Evolutionary conservation across 2,888 invertebrate species (phyloP).

Genomic region (Stegophylla sp.): DNA sequence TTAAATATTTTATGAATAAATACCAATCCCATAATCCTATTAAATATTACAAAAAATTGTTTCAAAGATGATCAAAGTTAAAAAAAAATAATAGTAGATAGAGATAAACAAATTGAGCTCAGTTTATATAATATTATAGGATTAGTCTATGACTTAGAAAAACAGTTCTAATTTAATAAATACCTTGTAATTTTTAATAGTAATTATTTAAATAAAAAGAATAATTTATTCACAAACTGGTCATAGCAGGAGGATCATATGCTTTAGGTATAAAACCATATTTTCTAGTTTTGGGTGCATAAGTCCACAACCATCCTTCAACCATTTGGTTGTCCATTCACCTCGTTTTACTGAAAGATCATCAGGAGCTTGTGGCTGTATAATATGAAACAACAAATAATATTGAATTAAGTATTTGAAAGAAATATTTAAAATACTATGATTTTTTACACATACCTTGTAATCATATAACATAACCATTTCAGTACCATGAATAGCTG

Average conservation of each 20-base stretch:
- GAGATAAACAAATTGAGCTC: neutral
- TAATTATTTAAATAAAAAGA: neutral
- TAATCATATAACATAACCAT: slow-evolving; percentile 94
- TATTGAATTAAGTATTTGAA: slow-evolving; percentile 17
- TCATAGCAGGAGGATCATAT: slow-evolving; percentile 92
- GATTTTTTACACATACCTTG: slow-evolving; percentile 69
- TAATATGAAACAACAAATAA: neutral
- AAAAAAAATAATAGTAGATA: slow-evolving; percentile 6
- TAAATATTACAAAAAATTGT: slow-evolving; percentile 49
- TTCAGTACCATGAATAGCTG: slow-evolving; percentile 85
- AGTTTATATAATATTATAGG: slow-evolving; percentile 8
- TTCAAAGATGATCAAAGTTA: slow-evolving; percentile 38
- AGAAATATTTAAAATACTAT: slow-evolving; percentile 1
- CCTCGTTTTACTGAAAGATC: slow-evolving; percentile 88
- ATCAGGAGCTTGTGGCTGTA: slow-evolving; percentile 86
- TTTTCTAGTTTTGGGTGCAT: slow-evolving; percentile 88
- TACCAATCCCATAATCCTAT: slow-evolving; percentile 41
- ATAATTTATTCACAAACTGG: slow-evolving; percentile 71
- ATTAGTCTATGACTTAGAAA: slow-evolving; percentile 15
- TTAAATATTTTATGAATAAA: slow-evolving; percentile 13
- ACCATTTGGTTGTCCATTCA: slow-evolving; percentile 94
- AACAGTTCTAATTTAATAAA: neutral
- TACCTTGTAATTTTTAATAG: slow-evolving; percentile 21
- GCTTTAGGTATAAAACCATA: slow-evolving; percentile 96
- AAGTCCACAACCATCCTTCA: slow-evolving; percentile 94